A percentile compares a stretch with the other conserved stretches of the same genome.
Conservation (phyloP, 2,797 vertebrate species). For the Hybognathus amarus region DNA sequence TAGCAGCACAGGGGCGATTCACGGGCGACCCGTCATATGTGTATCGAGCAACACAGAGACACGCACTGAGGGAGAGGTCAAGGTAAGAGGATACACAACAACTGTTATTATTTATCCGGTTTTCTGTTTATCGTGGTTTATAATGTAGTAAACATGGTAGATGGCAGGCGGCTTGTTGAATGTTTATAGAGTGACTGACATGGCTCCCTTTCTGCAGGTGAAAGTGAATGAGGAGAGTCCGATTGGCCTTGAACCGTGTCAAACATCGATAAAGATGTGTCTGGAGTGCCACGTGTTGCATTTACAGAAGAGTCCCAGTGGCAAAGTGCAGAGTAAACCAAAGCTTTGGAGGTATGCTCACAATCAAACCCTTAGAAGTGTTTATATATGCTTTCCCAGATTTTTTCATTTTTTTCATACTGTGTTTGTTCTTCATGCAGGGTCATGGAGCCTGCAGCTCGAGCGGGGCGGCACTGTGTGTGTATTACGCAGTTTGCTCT, state of each 20-base stretch:
- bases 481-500: slow-evolving; percentile 88
- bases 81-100: slow-evolving; percentile 66
- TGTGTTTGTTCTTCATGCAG: slow-evolving; percentile 68
- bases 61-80: slow-evolving; percentile 66
- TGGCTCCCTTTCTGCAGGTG: slow-evolving; percentile 66
- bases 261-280: slow-evolving; percentile 85
- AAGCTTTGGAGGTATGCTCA: slow-evolving; percentile 86
- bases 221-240: slow-evolving; percentile 86
- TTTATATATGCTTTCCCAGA: slow-evolving; percentile 28
- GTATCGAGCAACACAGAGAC: slow-evolving; percentile 74
- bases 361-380: background rate
- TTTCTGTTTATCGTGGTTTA: slow-evolving; percentile 26
- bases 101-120: slow-evolving; percentile 17
- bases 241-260: slow-evolving; percentile 83
- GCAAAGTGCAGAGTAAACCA: slow-evolving; percentile 83
- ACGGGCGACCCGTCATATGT: slow-evolving; percentile 87
- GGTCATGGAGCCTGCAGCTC: slow-evolving; percentile 89
- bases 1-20: slow-evolving; percentile 81
- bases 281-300: slow-evolving; percentile 87
- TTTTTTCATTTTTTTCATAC: slow-evolving; percentile 1
- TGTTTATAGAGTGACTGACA: slow-evolving; percentile 1
- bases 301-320: slow-evolving; percentile 84
- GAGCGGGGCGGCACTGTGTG: slow-evolving; percentile 82
- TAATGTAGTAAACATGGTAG: background rate
- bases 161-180: background rate